phyloP scores from a whole-genome alignment of 2,797 vertebrate genomes.

The Capromys pilorides region DNA sequence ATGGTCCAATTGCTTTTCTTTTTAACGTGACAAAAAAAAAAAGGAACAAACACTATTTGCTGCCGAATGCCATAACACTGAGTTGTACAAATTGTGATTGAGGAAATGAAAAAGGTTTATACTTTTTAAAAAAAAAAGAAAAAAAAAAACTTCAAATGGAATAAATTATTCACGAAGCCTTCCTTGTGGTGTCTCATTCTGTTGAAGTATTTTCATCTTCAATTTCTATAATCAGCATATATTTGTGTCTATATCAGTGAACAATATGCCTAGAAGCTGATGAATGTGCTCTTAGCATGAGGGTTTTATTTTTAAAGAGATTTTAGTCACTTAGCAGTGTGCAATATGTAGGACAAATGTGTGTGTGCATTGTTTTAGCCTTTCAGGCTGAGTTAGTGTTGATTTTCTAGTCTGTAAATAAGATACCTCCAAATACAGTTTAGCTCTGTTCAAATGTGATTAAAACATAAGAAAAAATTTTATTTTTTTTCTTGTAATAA shows the following conservation, averaged over 20 bases:
- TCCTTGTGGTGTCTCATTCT: conserved; percentile 80
- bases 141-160: conserved; percentile 86
- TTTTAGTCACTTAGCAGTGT: background rate
- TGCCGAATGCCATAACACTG: conserved; percentile 88
- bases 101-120: conserved; percentile 88
- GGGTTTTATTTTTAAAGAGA: conserved; percentile 31
- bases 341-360: background rate
- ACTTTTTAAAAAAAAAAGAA: conserved; percentile 86
- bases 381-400: conserved; percentile 5
- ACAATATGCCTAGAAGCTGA: conserved; percentile 3
- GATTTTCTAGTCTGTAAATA: conserved; percentile 44
- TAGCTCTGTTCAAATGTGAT: background rate
- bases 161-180: conserved; percentile 90
- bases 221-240: conserved; percentile 25
- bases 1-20: conserved; percentile 81
- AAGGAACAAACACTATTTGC: conserved; percentile 87
- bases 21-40: conserved; percentile 76
- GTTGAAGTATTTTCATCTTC: conserved; percentile 66
- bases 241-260: conserved; percentile 4
- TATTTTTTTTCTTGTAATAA: too few relatives aligned
- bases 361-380: background rate
- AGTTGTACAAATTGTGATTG: conserved; percentile 89
- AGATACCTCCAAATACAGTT: conserved; percentile 45
- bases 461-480: conserved; percentile 37
- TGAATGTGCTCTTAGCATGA: conserved; percentile 24